A percentile compares a stretch with the other conserved stretches of the same genome.
These are phyloP conservation scores for Diarsia mendica DNA, from an alignment of 2,888 invertebrate species.

Conservation along the genomic window DNA sequence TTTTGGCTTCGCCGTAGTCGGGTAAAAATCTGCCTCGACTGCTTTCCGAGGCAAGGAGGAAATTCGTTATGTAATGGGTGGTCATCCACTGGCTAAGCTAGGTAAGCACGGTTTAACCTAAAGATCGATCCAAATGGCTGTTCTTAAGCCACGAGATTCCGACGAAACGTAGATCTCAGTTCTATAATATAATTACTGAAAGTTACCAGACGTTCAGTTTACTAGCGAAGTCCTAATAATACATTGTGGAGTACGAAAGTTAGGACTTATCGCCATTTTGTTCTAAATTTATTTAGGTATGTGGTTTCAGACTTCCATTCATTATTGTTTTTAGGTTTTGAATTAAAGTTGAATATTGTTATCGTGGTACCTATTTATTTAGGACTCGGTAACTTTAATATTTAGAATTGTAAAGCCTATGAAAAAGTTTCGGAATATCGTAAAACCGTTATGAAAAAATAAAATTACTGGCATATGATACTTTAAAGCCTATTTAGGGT, in stretches of 20 bases:
- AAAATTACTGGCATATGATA: neutral
- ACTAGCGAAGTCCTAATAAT: constrained; percentile 13
- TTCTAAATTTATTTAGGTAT: constrained; percentile 6
- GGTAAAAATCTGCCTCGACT: too few species aligned
- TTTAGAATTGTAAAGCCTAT: neutral
- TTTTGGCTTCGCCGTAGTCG: too few species aligned
- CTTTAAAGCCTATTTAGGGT: neutral
- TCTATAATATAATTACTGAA: neutral
- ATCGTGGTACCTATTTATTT: constrained; percentile 1
- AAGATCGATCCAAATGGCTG: neutral
- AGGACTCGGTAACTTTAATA: constrained; percentile 7
- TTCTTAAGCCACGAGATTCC: neutral
- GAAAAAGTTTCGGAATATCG: neutral
- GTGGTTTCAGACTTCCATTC: constrained; percentile 10
- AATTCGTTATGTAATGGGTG: neutral
- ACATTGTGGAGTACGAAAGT: constrained; percentile 2
- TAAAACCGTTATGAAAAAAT: neutral
- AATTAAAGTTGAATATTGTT: constrained; percentile 4
- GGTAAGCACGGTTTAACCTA: neutral
- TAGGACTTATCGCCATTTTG: neutral
- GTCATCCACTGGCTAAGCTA: neutral
- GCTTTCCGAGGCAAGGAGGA: neutral
- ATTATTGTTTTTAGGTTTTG: constrained; percentile 14
- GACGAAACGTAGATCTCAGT: neutral
- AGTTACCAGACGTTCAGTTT: constrained; percentile 22